phyloP scores from a whole-genome alignment of 2,113 vertebrate genomes.

The Cheilinus undulatus region DNA sequence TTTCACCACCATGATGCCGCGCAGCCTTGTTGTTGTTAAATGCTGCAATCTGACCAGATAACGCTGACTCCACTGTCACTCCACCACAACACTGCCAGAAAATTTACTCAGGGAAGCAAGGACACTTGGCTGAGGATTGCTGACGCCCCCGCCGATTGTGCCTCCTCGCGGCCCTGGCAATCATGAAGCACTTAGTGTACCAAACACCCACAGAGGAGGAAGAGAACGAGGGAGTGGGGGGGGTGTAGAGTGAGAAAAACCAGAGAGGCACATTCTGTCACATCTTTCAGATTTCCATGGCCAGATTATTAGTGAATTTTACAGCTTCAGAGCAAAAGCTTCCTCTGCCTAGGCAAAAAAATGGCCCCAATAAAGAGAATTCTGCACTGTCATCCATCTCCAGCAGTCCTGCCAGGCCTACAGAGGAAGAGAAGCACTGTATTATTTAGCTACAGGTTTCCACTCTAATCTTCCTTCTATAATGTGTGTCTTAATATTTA shows the following conservation, averaged over 20 bases:
- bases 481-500: conserved; percentile 3
- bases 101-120: conserved; percentile 57
- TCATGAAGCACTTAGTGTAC: conserved; percentile 68
- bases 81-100: conserved; percentile 44
- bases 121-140: conserved; percentile 67
- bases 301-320: conserved; percentile 42
- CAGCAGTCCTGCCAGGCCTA: conserved; percentile 13
- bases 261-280: conserved; percentile 33
- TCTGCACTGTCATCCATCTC: conserved; percentile 7
- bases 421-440: conserved; percentile 16
- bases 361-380: conserved; percentile 15
- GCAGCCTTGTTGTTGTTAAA: conserved; percentile 17
- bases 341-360: conserved; percentile 6
- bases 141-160: conserved; percentile 65
- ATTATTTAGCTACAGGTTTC: conserved; percentile 13
- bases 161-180: conserved; percentile 59
- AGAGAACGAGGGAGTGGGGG: conserved; percentile 36
- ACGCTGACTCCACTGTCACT: conserved; percentile 42
- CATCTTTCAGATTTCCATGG: background rate
- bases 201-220: conserved; percentile 67
- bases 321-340: conserved; percentile 6
- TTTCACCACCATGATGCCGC: conserved; percentile 12
- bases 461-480: conserved; percentile 5
- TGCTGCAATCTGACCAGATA: conserved; percentile 12
- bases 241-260: conserved; percentile 29